Evolutionary conservation across 2,888 invertebrate species (phyloP).

Genomic region (Pteria penguin): DNA sequence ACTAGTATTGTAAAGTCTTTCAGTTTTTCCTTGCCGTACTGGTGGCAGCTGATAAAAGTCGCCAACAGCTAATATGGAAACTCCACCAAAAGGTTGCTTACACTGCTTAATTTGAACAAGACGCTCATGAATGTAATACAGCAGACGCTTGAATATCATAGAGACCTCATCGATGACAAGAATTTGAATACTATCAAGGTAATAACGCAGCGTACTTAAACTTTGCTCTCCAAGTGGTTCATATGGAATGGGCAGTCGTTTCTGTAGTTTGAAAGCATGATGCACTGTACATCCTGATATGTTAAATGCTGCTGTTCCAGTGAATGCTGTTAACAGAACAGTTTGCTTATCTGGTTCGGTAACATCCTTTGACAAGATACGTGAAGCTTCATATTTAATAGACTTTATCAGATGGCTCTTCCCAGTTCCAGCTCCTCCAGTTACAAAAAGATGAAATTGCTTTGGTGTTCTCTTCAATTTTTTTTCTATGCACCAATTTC

Average conservation of each 20-base stretch:
- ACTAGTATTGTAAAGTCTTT: conserved; percentile 9
- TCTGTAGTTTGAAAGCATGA: conserved; percentile 50
- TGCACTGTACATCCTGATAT: conserved; percentile 68
- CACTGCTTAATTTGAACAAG: no score
- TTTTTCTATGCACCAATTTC: no score
- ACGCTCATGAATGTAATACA: no score
- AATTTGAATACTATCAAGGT: conserved; percentile 37
- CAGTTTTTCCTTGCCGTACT: conserved; percentile 20
- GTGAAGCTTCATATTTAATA: background rate
- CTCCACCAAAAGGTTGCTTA: conserved; percentile 6
- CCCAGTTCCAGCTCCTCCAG: no score
- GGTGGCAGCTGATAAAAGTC: conserved; percentile 37
- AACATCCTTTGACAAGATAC: background rate
- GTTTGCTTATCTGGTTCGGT: background rate
- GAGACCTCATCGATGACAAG: conserved; percentile 76
- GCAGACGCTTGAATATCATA: conserved; percentile 66
- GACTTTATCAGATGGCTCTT: no score
- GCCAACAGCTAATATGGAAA: conserved; percentile 30
- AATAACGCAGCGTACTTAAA: conserved; percentile 37
- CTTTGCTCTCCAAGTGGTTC: conserved; percentile 35
- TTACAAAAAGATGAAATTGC: conserved; percentile 3
- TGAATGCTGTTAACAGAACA: background rate
- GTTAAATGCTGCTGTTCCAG: no score
- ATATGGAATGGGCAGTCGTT: conserved; percentile 18
- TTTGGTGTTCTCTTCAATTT: background rate